Evolutionary conservation across 2,888 invertebrate genomes (phyloP).

Genomic region (Reticulitermes lucifugus): DNA sequence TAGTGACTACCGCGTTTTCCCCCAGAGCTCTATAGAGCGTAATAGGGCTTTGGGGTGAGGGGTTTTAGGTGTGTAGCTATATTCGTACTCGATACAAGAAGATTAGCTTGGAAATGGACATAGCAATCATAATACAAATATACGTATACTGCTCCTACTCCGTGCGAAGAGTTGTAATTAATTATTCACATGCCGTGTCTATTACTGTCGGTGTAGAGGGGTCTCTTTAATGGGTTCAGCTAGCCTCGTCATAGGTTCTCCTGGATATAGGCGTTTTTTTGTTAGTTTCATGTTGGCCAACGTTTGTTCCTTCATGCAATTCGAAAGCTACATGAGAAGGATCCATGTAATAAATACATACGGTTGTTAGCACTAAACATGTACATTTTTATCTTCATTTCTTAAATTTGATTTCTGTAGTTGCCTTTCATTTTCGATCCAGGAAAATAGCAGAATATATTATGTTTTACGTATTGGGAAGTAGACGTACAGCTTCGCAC

Average conservation of each 20-base stretch:
- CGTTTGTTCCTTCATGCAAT: neutral
- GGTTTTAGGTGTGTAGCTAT: neutral
- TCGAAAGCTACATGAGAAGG: too few species aligned
- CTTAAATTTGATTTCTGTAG: too few species aligned
- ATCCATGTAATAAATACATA: too few species aligned
- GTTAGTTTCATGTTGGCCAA: neutral
- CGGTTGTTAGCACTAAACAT: too few species aligned
- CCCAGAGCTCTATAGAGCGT: neutral
- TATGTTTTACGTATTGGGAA: too few species aligned
- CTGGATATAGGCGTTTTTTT: neutral
- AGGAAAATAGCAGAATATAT: too few species aligned
- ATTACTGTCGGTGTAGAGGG: neutral
- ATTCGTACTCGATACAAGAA: neutral
- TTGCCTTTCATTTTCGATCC: too few species aligned
- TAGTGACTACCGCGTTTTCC: neutral
- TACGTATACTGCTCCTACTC: neutral
- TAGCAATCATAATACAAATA: neutral
- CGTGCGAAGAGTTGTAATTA: constrained; percentile 3
- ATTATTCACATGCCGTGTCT: neutral
- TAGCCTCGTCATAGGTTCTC: neutral
- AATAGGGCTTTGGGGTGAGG: neutral
- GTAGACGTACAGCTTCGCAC: too few species aligned
- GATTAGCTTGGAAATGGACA: neutral
- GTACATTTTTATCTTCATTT: too few species aligned
- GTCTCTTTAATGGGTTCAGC: constrained; percentile 2